phyloP scores from a whole-genome alignment of 2,888 invertebrate genomes.

The Nomada ferruginata region DNA sequence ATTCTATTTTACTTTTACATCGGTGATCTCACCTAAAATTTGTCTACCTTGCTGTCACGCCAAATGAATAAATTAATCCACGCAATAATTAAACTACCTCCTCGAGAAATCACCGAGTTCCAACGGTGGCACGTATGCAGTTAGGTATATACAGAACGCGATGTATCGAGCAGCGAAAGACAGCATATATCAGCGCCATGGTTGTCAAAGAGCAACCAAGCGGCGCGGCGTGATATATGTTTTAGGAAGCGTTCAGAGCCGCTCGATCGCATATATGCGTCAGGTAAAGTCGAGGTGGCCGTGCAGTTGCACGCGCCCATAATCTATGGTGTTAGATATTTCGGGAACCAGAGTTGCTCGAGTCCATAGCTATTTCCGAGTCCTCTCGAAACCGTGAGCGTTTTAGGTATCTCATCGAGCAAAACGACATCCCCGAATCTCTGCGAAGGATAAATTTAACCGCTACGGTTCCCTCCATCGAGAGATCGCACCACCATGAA shows the following conservation, averaged over 20 bases:
- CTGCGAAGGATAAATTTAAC: conserved; percentile 80
- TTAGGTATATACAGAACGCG: not conserved
- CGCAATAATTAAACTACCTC: not conserved
- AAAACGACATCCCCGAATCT: conserved; percentile 74
- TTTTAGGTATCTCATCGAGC: conserved; percentile 70
- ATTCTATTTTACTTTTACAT: too few species aligned
- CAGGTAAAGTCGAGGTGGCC: conserved; percentile 13
- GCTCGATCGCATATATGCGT: conserved; percentile 41
- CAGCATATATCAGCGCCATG: conserved; percentile 22
- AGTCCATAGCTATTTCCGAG: conserved; percentile 74
- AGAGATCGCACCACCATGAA: conserved; percentile 52
- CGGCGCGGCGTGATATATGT: conserved; percentile 32
- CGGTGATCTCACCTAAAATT: too few species aligned
- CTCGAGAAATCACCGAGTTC: not conserved
- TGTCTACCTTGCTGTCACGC: not conserved
- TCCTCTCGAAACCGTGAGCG: conserved; percentile 74
- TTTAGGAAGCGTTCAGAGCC: conserved; percentile 34
- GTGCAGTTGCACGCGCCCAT: conserved; percentile 46
- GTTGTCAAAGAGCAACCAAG: conserved; percentile 13
- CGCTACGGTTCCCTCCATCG: conserved; percentile 64
- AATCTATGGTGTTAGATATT: conserved; percentile 72
- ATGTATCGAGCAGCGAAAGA: conserved; percentile 15
- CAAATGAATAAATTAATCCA: not conserved
- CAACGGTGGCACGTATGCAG: not conserved
- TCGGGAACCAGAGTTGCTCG: conserved; percentile 59